A percentile compares a stretch with the other conserved stretches of the same genome.
Conservation (phyloP, 2,113 vertebrate species). For the Calidris pygmaea region DNA sequence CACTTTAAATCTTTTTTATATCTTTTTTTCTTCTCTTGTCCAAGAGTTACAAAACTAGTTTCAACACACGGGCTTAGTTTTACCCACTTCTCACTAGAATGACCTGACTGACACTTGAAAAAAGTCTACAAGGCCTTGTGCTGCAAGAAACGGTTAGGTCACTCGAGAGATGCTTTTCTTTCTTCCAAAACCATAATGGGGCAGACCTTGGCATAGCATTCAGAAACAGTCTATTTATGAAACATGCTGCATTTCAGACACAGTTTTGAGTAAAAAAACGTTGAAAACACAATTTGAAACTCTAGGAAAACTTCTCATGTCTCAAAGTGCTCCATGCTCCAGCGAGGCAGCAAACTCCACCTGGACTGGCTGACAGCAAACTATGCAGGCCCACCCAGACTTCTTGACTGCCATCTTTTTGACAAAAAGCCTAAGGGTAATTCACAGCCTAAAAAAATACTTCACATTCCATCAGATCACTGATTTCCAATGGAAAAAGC, state of each 20-base stretch:
- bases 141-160: neutral
- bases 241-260: neutral
- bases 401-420: neutral
- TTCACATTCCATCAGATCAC: neutral
- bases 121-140: neutral
- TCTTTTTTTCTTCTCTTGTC: neutral
- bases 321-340: neutral
- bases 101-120: fast-evolving
- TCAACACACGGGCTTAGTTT: neutral
- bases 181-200: neutral
- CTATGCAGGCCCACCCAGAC: neutral
- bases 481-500: neutral
- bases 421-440: neutral
- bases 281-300: neutral
- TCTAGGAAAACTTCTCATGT: neutral
- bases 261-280: neutral
- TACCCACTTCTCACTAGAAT: neutral
- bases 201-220: neutral
- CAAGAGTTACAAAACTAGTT: neutral
- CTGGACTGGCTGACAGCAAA: neutral
- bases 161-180: neutral
- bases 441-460: neutral
- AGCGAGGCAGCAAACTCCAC: neutral
- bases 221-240: neutral
- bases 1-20: neutral